phyloP scores from a whole-genome alignment of 2,113 vertebrate genomes.

The Phalacrocorax carbo region DNA sequence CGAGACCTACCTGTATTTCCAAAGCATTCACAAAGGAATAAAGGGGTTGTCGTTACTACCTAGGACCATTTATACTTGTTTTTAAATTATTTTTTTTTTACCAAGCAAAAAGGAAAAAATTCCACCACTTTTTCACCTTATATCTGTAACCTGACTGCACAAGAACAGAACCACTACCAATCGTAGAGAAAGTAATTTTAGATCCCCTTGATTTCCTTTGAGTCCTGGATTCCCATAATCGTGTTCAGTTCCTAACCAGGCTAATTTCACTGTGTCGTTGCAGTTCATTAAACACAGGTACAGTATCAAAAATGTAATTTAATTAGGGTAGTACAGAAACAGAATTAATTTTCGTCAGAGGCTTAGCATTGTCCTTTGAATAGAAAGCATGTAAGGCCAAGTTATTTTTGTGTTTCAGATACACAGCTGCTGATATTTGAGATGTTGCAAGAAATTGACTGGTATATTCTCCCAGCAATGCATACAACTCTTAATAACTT shows the following conservation, averaged over 20 bases:
- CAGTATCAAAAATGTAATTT: not conserved
- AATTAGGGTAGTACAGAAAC: conserved; percentile 20
- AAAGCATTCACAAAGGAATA: not conserved
- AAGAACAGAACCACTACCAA: not conserved
- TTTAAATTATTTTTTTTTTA: not conserved
- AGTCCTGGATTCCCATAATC: not conserved
- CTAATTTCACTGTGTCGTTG: not conserved
- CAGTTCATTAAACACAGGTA: conserved; percentile 3
- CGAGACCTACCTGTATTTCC: not conserved
- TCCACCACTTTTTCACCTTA: not conserved
- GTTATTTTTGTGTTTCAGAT: conserved; percentile 18
- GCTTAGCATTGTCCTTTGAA: not conserved
- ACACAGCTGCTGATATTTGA: not conserved
- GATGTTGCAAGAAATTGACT: not conserved
- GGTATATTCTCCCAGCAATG: not conserved
- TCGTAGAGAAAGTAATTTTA: not conserved
- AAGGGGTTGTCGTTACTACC: not conserved
- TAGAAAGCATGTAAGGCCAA: not conserved
- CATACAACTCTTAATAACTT: not conserved
- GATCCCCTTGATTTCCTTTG: not conserved
- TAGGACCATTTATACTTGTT: not conserved
- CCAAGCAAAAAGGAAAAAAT: not conserved
- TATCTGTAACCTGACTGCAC: not conserved
- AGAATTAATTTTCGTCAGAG: conserved; percentile 18
- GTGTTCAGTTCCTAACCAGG: not conserved